Base-by-base conservation (phyloP, 2,113 vertebrate species). In the Phycodurus eques region DNA sequence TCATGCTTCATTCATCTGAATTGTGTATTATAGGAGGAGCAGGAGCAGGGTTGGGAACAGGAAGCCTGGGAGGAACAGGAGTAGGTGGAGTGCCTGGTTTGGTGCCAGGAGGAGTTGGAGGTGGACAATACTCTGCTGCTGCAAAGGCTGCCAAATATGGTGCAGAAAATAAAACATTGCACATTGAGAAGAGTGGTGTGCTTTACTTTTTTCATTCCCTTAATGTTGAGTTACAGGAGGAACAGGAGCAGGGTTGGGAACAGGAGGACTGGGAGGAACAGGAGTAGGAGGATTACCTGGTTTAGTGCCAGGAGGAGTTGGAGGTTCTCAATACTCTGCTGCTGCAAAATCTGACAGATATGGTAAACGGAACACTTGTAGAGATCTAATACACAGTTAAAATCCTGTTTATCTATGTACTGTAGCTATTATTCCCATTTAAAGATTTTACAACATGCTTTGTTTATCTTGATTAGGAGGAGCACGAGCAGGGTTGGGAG, bases 301-400 rank as follows among this genome's bases (percentile, higher is more conserved):
- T 57, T 67, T 73, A 0, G 43, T 15, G 2, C 44, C 64, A 31
- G 80, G 76, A 54, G 83, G 80, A 17, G 3, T n/a, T 5, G 79
- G 65, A 64, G 73, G 60, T 54, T 83, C 81, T 53, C 83, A 76
- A 74, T 83, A 87, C 61, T 15, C 77, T 76, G 73, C 80, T 75
- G 81, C 84, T 83, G 70, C 78, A 43, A 89, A 89, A 75, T 84
- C 86, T 75, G 84, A 83, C 49, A 89, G 87, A 85, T 89, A 88
- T 76, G 53, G 53, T 61, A 61, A 61, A 33, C 2, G 14, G 13
- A 60, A 35, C 59, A 33, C 7, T 59, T 59, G 59, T 4, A 61
- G 9, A 35, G 1, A 35, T 35, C 31, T 35, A 35, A 35, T 19
- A 35, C 31, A 17, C 15, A 35, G 14, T 35, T 35, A 35, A 2